These are phyloP conservation scores for Proisotoma minuta DNA, from an alignment of 2,888 invertebrate genomes.

Conservation along the genomic window DNA sequence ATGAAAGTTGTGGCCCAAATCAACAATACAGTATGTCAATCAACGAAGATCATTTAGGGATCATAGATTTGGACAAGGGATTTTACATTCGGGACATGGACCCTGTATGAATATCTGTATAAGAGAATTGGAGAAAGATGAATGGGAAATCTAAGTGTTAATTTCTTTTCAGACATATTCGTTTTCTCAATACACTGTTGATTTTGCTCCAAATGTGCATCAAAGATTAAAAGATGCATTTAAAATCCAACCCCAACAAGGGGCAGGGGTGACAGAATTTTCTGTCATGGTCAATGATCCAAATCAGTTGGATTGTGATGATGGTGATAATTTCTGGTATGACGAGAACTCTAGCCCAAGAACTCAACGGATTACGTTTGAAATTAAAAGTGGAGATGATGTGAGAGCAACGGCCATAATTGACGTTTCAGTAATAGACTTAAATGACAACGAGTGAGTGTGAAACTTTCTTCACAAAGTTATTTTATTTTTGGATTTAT, in stretches of 20 bases:
- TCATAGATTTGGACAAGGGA: slow-evolving; percentile 4
- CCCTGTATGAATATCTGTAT: neutral
- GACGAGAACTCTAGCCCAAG: neutral
- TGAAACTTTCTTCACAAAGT: neutral
- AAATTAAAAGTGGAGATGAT: neutral
- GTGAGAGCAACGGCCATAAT: slow-evolving; percentile 14
- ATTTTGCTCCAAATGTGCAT: slow-evolving; percentile 5
- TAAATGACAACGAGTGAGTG: slow-evolving; percentile 24
- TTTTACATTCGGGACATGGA: slow-evolving; percentile 12
- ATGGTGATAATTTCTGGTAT: slow-evolving; percentile 10
- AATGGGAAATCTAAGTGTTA: neutral
- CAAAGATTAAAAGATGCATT: slow-evolving; percentile 15
- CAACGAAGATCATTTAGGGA: slow-evolving; percentile 8
- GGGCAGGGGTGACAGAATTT: slow-evolving; percentile 6
- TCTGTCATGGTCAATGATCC: slow-evolving; percentile 9
- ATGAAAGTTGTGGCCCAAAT: too few relatives aligned
- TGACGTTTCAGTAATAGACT: slow-evolving; percentile 11
- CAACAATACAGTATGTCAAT: too few relatives aligned
- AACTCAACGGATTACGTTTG: neutral
- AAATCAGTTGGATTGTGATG: slow-evolving; percentile 11
- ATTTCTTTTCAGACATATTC: slow-evolving; percentile 9
- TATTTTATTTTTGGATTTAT: neutral
- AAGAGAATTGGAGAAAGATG: neutral
- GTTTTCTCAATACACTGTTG: slow-evolving; percentile 12
- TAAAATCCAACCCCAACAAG: slow-evolving; percentile 13